Conservation (phyloP, 2,888 invertebrate genomes). For the Zaprionus obscuricornis region DNA sequence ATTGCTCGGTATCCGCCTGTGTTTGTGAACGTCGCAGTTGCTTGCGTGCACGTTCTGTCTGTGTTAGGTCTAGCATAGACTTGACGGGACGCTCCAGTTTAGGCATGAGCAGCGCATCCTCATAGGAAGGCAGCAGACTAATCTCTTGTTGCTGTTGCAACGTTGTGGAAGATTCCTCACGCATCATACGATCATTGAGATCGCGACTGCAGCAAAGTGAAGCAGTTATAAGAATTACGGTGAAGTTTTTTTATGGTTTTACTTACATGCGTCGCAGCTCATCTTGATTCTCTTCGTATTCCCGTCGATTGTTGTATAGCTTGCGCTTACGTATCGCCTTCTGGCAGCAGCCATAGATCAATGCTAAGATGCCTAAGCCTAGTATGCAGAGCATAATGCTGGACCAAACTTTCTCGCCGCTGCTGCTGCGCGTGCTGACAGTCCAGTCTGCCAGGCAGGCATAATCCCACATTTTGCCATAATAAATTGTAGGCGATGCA, state of each 20-base stretch:
- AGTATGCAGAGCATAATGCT: constrained; percentile 85
- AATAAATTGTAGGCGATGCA: constrained; percentile 86
- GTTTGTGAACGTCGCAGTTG: constrained; percentile 61
- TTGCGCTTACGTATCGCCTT: constrained; percentile 85
- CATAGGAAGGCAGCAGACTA: constrained; percentile 90
- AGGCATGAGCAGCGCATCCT: constrained; percentile 90
- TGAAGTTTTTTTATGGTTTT: background rate
- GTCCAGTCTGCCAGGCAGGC: constrained; percentile 88
- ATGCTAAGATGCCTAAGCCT: constrained; percentile 53
- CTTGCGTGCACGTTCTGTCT: constrained; percentile 82
- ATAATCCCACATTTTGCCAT: constrained; percentile 88
- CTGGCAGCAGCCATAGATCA: constrained; percentile 65
- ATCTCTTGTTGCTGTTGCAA: constrained; percentile 88
- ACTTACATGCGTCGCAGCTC: constrained; percentile 82
- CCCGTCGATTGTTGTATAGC: constrained; percentile 81
- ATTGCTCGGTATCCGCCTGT: constrained; percentile 54
- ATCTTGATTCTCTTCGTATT: constrained; percentile 84
- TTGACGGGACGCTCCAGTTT: constrained; percentile 87
- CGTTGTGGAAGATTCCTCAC: constrained; percentile 85
- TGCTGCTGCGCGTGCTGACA: constrained; percentile 81
- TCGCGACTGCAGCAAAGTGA: constrained; percentile 83
- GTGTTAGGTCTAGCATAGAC: constrained; percentile 83
- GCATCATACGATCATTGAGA: constrained; percentile 85
- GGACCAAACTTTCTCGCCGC: constrained; percentile 85
- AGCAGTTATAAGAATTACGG: background rate